Evolutionary conservation across 1,140 invertebrate species (phyloP).

Genomic region (Nephila pilipes): DNA sequence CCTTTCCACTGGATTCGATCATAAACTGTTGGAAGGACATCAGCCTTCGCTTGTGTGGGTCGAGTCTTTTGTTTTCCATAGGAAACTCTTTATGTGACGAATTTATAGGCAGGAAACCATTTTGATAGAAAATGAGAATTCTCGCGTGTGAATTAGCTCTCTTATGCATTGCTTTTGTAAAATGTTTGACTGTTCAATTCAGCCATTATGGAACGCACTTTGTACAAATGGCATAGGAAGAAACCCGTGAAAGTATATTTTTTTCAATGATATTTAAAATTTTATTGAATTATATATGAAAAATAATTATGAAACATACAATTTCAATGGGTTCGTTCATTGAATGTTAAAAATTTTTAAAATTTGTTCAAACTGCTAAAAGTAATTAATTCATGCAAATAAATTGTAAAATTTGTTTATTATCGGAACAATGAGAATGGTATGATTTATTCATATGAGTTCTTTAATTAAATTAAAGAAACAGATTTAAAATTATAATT

Average conservation of each 20-base stretch:
- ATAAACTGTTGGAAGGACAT: constrained; percentile 41
- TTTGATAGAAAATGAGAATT: neutral
- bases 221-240: neutral
- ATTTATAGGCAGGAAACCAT: constrained; percentile 6
- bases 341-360: too few species aligned
- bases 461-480: too few species aligned
- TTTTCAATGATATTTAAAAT: neutral
- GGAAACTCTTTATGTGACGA: constrained; percentile 38
- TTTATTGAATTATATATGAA: too few species aligned
- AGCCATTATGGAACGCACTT: neutral
- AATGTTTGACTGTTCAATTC: neutral
- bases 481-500: too few species aligned
- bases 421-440: too few species aligned
- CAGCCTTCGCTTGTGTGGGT: constrained; percentile 28
- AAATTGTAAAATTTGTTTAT: too few species aligned
- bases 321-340: too few species aligned
- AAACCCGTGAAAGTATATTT: neutral
- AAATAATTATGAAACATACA: too few species aligned
- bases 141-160: constrained; percentile 3
- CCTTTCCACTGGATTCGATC: constrained; percentile 5
- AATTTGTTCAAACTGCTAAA: too few species aligned
- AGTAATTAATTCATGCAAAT: too few species aligned
- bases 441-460: too few species aligned
- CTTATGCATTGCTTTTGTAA: neutral
- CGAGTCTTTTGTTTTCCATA: neutral